A percentile compares a stretch with the other conserved stretches of the same genome.
Evolutionary conservation across 2,888 invertebrate species (phyloP).

Genomic region (Sarcophaga caerulescens): DNA sequence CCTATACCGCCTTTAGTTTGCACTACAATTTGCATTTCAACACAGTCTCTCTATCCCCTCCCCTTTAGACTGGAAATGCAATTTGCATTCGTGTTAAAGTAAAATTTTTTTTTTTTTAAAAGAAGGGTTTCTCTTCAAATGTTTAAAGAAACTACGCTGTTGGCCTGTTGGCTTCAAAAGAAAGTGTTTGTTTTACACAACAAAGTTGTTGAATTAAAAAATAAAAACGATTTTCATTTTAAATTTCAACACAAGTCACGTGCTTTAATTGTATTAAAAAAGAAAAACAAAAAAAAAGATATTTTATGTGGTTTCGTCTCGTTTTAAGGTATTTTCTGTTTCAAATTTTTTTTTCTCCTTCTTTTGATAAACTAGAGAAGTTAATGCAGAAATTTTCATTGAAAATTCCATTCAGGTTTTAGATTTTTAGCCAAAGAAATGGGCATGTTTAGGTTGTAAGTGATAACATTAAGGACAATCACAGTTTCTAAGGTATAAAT

Average conservation of each 20-base stretch:
- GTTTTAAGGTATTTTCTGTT: conserved; percentile 13
- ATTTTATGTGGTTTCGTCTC: conserved; percentile 45
- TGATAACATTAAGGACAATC: not conserved
- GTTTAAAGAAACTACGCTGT: conserved; percentile 2
- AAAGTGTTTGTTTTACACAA: conserved; percentile 36
- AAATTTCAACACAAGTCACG: conserved; percentile 57
- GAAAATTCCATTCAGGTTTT: conserved; percentile 13
- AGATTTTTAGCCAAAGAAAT: not conserved
- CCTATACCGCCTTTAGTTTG: too few relatives aligned
- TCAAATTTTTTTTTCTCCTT: not conserved
- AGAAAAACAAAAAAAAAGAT: too few relatives aligned
- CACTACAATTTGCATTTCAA: too few relatives aligned
- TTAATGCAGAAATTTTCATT: not conserved
- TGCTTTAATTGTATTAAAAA: conserved; percentile 46
- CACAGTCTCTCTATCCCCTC: not conserved
- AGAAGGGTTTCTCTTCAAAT: not conserved
- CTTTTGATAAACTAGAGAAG: not conserved
- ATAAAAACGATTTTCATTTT: not conserved
- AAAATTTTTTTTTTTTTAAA: not conserved
- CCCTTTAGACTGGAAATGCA: not conserved
- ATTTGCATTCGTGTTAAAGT: not conserved
- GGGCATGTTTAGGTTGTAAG: not conserved
- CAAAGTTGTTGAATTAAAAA: conserved; percentile 13
- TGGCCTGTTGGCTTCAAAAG: conserved; percentile 22
- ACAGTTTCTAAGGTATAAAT: not conserved